A percentile compares a stretch with the other conserved stretches of the same genome.
Evolutionary conservation across 2,113 vertebrate genomes (phyloP).

Genomic region (Poecilia latipinna): DNA sequence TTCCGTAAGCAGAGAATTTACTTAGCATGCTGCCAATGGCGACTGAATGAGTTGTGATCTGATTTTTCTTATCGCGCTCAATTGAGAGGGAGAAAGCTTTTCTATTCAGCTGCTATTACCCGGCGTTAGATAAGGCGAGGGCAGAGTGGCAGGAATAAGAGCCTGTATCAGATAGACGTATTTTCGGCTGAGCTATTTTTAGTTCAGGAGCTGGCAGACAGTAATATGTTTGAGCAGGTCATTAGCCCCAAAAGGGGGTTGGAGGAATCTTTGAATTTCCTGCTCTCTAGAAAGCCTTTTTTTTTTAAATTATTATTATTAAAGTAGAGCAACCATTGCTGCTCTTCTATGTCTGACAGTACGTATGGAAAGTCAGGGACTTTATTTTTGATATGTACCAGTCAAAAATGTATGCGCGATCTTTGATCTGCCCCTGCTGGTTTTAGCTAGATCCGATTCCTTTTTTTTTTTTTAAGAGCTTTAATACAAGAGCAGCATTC

Average conservation of each 20-base stretch:
- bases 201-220: conserved; percentile 59
- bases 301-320: conserved; percentile 4
- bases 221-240: conserved; percentile 73
- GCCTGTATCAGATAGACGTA: conserved; percentile 64
- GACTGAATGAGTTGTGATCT: conserved; percentile 72
- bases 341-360: conserved; percentile 18
- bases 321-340: conserved; percentile 26
- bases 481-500: not conserved
- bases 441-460: not conserved
- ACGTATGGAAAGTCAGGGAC: conserved; percentile 33
- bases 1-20: conserved; percentile 75
- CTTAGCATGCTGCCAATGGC: conserved; percentile 73
- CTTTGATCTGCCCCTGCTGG: not conserved
- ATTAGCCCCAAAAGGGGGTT: conserved; percentile 74
- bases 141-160: conserved; percentile 48
- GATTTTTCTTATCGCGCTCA: conserved; percentile 77
- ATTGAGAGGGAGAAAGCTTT: conserved; percentile 77
- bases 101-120: conserved; percentile 68
- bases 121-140: conserved; percentile 62
- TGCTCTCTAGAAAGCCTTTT: conserved; percentile 63
- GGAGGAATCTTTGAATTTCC: conserved; percentile 69
- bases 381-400: not conserved
- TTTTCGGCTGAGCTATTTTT: conserved; percentile 72
- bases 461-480: too few species aligned
- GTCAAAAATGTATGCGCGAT: not conserved